Evolutionary conservation across 2,113 vertebrate species (phyloP).

Genomic region (Microcebus tavaratra): DNA sequence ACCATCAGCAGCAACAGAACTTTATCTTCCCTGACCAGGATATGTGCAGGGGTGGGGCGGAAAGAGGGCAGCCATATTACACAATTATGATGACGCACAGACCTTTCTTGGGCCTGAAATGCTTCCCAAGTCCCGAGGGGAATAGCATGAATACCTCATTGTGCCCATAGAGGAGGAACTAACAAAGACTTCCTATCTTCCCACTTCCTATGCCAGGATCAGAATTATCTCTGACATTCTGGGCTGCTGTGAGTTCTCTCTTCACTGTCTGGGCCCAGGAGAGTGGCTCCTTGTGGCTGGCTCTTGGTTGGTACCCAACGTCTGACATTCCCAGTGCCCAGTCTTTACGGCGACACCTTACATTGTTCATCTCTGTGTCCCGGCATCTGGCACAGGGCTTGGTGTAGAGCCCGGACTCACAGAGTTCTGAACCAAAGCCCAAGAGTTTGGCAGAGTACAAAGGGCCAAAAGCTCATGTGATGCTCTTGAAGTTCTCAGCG

Average conservation of each 20-base stretch:
- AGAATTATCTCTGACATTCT: conserved; percentile 66
- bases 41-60: conserved; percentile 38
- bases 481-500: neutral
- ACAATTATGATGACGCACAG: conserved; percentile 73
- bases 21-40: conserved; percentile 62
- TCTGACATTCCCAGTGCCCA: neutral
- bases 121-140: conserved; percentile 67
- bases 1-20: neutral
- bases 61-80: conserved; percentile 52
- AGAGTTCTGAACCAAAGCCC: neutral
- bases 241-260: neutral
- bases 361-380: neutral
- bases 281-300: neutral
- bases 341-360: neutral
- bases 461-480: neutral
- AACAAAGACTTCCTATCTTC: conserved; percentile 78
- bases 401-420: neutral
- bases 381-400: neutral
- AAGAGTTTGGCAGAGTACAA: neutral
- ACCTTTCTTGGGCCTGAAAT: conserved; percentile 69
- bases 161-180: conserved; percentile 58
- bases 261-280: neutral
- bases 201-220: neutral
- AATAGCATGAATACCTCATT: conserved; percentile 76
- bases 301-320: neutral